Conservation (phyloP, 2,888 invertebrate genomes). For the Marasmarcha lunaedactyla region DNA sequence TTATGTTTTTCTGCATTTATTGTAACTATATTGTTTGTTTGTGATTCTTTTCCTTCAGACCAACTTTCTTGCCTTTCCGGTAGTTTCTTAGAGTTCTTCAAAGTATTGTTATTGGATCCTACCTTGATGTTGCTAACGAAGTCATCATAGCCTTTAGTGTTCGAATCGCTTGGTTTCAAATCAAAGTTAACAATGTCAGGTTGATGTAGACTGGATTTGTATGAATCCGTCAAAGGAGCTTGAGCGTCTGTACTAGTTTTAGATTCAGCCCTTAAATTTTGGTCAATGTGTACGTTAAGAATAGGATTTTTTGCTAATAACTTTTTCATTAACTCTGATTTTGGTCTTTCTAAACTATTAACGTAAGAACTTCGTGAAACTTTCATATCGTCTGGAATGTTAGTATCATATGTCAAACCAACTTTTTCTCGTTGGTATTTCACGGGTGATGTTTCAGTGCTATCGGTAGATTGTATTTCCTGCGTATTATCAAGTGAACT, state of each 20-base stretch:
- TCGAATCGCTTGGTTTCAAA: slow-evolving; percentile 42
- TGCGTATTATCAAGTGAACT: slow-evolving; percentile 51
- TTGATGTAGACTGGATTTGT: slow-evolving; percentile 56
- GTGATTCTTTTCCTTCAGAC: slow-evolving; percentile 37
- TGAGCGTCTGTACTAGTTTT: slow-evolving; percentile 36
- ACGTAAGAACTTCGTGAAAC: slow-evolving; percentile 71
- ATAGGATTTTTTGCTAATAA: slow-evolving; percentile 63
- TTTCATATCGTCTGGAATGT: slow-evolving; percentile 74
- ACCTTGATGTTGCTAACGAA: slow-evolving; percentile 62
- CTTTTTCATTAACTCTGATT: slow-evolving; percentile 73
- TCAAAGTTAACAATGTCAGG: slow-evolving; percentile 64
- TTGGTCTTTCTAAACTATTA: slow-evolving; percentile 73
- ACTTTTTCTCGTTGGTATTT: slow-evolving; percentile 44
- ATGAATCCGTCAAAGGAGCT: slow-evolving; percentile 43
- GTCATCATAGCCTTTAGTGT: slow-evolving; percentile 46
- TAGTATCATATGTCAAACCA: slow-evolving; percentile 65
- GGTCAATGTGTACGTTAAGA: slow-evolving; percentile 55
- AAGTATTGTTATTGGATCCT: slow-evolving; percentile 55
- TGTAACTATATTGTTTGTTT: slow-evolving; percentile 46
- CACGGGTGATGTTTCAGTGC: slow-evolving; percentile 27
- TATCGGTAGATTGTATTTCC: slow-evolving; percentile 26
- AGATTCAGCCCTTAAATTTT: slow-evolving; percentile 37
- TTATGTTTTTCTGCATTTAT: slow-evolving; percentile 46
- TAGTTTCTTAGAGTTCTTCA: slow-evolving; percentile 42
- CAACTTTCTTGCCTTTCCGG: slow-evolving; percentile 31